Percentiles rank a stretch among this genome's conserved stretches.
phyloP scores from a whole-genome alignment of 2,113 vertebrate genomes.

The Rhipidura dahli region DNA sequence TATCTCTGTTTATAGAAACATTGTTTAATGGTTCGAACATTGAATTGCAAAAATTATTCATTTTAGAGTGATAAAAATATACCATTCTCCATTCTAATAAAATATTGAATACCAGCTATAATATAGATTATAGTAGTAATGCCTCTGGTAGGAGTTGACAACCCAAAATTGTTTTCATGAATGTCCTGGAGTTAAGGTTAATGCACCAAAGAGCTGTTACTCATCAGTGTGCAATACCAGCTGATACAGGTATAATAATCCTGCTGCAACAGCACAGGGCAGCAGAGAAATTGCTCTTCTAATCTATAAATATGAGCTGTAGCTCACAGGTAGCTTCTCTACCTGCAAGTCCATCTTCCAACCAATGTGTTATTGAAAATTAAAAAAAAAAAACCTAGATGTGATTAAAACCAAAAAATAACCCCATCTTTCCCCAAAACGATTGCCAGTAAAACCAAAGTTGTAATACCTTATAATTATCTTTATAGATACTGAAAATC shows the following conservation, averaged over 20 bases:
- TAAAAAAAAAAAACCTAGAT: background rate
- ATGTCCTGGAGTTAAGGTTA: constrained; percentile 51
- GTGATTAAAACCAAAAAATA: background rate
- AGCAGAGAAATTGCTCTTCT: background rate
- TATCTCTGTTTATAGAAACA: constrained; percentile 49
- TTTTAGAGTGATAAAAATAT: constrained; percentile 31
- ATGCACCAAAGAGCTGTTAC: constrained; percentile 15
- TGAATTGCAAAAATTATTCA: constrained; percentile 50
- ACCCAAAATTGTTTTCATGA: constrained; percentile 21
- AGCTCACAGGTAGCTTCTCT: background rate
- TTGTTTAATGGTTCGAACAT: constrained; percentile 32
- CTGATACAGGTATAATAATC: background rate
- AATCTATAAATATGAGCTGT: background rate
- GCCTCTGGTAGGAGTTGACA: background rate
- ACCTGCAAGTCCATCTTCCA: background rate
- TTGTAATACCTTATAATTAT: background rate
- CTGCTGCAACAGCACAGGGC: background rate
- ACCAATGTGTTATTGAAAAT: background rate
- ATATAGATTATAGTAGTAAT: constrained; percentile 18
- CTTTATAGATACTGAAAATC: background rate
- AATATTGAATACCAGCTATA: constrained; percentile 46
- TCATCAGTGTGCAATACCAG: background rate
- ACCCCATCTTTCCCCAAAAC: background rate
- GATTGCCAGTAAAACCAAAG: background rate
- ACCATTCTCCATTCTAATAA: constrained; percentile 46